phyloP scores from a whole-genome alignment of 2,888 invertebrate genomes.

The Ormia ochracea region DNA sequence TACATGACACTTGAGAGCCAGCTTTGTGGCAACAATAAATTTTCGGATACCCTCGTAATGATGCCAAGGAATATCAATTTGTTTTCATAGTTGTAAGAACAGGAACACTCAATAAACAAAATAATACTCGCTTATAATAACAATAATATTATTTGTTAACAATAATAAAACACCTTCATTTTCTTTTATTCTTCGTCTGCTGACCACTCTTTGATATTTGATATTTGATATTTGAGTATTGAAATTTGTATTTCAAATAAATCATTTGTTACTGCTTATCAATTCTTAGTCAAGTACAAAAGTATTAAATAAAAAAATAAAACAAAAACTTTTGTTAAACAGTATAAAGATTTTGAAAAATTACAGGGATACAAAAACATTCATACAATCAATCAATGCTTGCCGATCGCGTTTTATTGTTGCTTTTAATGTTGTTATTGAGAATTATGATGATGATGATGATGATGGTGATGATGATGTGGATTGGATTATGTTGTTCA shows the following conservation, averaged over 20 bases:
- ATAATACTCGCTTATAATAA: not conserved
- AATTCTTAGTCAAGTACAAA: not conserved
- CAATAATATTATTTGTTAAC: conserved; percentile 30
- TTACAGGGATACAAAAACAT: conserved; percentile 60
- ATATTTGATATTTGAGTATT: too few relatives aligned
- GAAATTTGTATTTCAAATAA: conserved; percentile 4
- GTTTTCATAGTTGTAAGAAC: not conserved
- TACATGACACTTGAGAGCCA: too few relatives aligned
- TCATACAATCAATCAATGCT: conserved; percentile 61
- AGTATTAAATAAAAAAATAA: too few relatives aligned
- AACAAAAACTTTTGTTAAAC: conserved; percentile 17
- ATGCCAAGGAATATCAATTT: not conserved
- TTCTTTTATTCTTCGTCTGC: conserved; percentile 5
- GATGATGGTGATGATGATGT: conserved; percentile 28
- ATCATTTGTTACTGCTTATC: conserved; percentile 41
- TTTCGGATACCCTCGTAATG: too few relatives aligned
- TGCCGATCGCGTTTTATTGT: conserved; percentile 53
- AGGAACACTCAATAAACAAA: not conserved
- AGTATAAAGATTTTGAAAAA: conserved; percentile 53
- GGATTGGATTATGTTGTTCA: conserved; percentile 12
- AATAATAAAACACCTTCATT: conserved; percentile 49
- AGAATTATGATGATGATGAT: conserved; percentile 28
- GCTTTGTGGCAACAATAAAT: too few relatives aligned
- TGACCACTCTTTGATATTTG: not conserved
- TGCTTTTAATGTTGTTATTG: conserved; percentile 31